These are phyloP conservation scores for Mormyrus lacerda DNA, from an alignment of 2,113 vertebrate genomes.

Conservation along the genomic window DNA sequence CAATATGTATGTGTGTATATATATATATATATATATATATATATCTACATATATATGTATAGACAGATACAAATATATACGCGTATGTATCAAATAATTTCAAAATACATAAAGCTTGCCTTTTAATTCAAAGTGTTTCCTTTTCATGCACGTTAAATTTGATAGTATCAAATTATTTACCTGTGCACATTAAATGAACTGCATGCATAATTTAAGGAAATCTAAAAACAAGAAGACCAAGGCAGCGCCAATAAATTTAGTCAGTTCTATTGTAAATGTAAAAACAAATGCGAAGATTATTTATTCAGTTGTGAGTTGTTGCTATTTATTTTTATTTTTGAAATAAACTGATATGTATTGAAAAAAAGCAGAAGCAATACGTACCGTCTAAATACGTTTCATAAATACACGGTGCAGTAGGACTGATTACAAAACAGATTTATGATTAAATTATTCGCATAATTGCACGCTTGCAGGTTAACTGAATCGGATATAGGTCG, in stretches of 20 bases:
- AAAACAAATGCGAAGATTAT: neutral
- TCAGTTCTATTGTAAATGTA: neutral
- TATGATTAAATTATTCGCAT: neutral
- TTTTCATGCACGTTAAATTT: neutral
- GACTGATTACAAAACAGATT: neutral
- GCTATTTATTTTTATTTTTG: neutral
- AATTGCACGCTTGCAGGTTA: neutral
- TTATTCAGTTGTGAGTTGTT: neutral
- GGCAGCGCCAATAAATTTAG: neutral
- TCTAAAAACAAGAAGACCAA: neutral
- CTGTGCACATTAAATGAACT: neutral
- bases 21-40: neutral
- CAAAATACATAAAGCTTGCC: neutral
- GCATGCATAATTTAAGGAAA: neutral
- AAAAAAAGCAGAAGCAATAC: neutral
- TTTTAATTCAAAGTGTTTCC: neutral
- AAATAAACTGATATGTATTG: neutral
- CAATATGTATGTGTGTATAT: neutral
- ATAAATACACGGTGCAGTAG: neutral
- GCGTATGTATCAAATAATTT: neutral
- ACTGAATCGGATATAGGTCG: neutral
- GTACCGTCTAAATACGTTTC: neutral
- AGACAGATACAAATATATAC: neutral
- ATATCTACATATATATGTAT: neutral
- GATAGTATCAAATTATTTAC: neutral